Evolutionary conservation across 2,113 vertebrate genomes (phyloP).

Genomic region (Dromaius novaehollandiae): DNA sequence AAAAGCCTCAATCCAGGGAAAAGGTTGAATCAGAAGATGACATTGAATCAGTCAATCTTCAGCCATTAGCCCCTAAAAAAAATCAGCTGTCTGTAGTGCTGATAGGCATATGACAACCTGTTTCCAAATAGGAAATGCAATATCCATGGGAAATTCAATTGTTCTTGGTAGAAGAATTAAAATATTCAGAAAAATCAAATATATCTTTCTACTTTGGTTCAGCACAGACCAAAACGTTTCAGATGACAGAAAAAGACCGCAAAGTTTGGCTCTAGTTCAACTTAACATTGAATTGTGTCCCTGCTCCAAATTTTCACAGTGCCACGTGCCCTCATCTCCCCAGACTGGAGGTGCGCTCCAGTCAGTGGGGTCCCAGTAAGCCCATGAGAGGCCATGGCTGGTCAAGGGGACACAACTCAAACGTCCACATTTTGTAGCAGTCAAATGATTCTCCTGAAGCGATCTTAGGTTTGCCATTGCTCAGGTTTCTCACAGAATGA

Average conservation of each 20-base stretch:
- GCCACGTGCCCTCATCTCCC: neutral
- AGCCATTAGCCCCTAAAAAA: slow-evolving; percentile 40
- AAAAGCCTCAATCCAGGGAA: neutral
- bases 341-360: neutral
- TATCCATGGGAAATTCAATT: slow-evolving; percentile 26
- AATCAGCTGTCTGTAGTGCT: slow-evolving; percentile 4
- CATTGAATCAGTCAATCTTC: slow-evolving; percentile 12
- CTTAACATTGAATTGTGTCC: neutral
- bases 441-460: neutral
- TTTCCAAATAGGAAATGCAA: slow-evolving; percentile 20
- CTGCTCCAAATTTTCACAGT: neutral
- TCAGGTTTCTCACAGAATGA: neutral
- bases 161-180: slow-evolving; percentile 2
- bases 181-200: neutral
- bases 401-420: neutral
- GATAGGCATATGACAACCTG: neutral
- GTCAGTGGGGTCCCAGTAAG: neutral
- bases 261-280: neutral
- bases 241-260: neutral
- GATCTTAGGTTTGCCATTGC: neutral
- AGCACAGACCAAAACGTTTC: neutral
- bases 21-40: neutral
- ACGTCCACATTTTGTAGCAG: neutral
- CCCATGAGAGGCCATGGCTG: fast-evolving
- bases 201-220: neutral